phyloP scores from a whole-genome alignment of 2,888 invertebrate species.

The Eulithis prunata region DNA sequence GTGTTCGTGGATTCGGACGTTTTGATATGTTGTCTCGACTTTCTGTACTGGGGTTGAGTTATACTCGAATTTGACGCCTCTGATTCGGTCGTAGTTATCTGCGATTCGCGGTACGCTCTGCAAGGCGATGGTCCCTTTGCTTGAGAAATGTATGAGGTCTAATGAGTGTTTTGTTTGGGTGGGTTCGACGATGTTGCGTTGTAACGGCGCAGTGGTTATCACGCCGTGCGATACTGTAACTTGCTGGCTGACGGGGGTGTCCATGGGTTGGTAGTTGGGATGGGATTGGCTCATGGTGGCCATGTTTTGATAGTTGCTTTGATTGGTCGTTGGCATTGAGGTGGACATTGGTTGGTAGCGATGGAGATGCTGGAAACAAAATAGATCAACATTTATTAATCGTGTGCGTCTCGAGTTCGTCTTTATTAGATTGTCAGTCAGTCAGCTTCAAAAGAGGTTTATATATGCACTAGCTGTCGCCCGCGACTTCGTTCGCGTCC shows the following conservation, averaged over 20 bases:
- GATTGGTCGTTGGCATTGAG: conserved; percentile 64
- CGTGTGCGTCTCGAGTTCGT: too few species aligned
- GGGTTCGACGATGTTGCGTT: conserved; percentile 66
- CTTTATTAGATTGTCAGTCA: too few species aligned
- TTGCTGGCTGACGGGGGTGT: conserved; percentile 31
- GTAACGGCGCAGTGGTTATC: conserved; percentile 53
- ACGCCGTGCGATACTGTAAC: conserved; percentile 55
- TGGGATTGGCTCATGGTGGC: conserved; percentile 75
- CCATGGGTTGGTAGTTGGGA: conserved; percentile 56
- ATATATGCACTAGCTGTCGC: too few species aligned
- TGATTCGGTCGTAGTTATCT: conserved; percentile 63
- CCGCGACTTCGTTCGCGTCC: too few species aligned
- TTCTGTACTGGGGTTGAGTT: conserved; percentile 62
- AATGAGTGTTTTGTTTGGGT: conserved; percentile 64
- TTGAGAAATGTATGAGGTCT: conserved; percentile 71
- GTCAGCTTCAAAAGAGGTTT: too few species aligned
- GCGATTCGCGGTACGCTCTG: conserved; percentile 65
- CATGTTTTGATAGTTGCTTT: conserved; percentile 67
- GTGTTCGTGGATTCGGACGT: conserved; percentile 63
- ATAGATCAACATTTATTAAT: neutral
- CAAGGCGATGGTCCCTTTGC: conserved; percentile 59
- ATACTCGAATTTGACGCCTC: conserved; percentile 65
- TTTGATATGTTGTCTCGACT: conserved; percentile 69
- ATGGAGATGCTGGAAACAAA: conserved; percentile 61
- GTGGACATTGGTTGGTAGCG: conserved; percentile 77